Evolutionary conservation across 2,888 invertebrate species (phyloP).

Genomic region (Synanthedon andrenaeformis): DNA sequence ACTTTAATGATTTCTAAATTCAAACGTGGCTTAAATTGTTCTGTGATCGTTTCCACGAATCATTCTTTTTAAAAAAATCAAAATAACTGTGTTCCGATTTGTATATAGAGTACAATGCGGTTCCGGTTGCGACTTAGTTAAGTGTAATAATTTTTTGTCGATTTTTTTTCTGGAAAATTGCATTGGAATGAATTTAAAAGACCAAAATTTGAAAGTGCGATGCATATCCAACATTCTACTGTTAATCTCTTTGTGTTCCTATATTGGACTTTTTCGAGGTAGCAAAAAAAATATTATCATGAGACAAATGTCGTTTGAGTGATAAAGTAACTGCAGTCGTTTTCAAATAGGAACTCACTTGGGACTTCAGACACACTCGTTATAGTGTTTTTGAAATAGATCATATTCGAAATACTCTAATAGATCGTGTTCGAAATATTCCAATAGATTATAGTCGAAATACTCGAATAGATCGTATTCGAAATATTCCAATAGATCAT

Average conservation of each 20-base stretch:
- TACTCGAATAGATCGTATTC: no score
- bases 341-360: no score
- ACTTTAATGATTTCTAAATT: constrained; percentile 3
- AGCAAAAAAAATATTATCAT: background rate
- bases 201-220: constrained; percentile 31
- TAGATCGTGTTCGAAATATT: no score
- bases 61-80: background rate
- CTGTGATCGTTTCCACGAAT: constrained; percentile 32
- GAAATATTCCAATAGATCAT: no score
- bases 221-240: background rate
- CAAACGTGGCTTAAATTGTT: constrained; percentile 58
- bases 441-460: no score
- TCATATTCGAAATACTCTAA: no score
- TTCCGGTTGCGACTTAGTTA: background rate
- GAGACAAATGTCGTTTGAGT: constrained; percentile 32
- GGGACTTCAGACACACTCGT: no score
- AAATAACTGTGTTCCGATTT: background rate
- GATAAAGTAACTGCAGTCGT: constrained; percentile 16
- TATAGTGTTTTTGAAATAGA: no score
- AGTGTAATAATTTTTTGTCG: background rate
- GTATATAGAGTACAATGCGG: background rate
- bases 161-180: background rate
- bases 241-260: background rate
- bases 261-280: background rate
- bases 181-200: constrained; percentile 27